phyloP scores from a whole-genome alignment of 35 echinoderm and acorn worm genomes.

The Ophioderma brevispina region DNA sequence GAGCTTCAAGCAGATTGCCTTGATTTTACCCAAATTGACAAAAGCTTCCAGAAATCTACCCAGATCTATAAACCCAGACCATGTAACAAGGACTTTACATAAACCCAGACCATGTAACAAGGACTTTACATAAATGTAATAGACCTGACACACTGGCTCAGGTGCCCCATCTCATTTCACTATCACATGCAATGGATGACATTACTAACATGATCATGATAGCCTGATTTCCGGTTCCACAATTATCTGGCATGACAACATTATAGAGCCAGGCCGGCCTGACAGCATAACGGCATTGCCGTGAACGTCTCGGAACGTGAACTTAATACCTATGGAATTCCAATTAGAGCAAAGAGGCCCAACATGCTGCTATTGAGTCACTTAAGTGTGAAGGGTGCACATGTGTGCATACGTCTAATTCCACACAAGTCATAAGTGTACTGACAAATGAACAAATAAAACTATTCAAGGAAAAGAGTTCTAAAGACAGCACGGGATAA shows the following conservation, averaged over 20 bases:
- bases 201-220: neutral
- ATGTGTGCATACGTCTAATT: neutral
- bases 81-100: too few species aligned
- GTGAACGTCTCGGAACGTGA: neutral
- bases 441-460: too few species aligned
- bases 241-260: neutral
- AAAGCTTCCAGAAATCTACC: too few species aligned
- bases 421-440: neutral
- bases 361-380: neutral
- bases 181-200: neutral
- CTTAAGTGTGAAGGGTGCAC: neutral
- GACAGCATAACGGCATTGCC: slow-evolving; percentile 4
- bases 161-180: neutral
- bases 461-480: too few species aligned
- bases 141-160: too few species aligned
- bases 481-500: too few species aligned
- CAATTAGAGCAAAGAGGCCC: slow-evolving; percentile 4
- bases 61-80: too few species aligned
- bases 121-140: too few species aligned
- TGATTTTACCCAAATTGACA: too few species aligned
- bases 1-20: too few species aligned
- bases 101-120: too few species aligned
- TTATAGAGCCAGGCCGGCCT: neutral
- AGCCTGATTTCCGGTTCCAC: neutral
- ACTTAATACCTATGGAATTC: neutral